A percentile compares a stretch with the other conserved stretches of the same genome.
These are phyloP conservation scores for Phlogophora meticulosa DNA, from an alignment of 2,888 invertebrate species.

Conservation along the genomic window DNA sequence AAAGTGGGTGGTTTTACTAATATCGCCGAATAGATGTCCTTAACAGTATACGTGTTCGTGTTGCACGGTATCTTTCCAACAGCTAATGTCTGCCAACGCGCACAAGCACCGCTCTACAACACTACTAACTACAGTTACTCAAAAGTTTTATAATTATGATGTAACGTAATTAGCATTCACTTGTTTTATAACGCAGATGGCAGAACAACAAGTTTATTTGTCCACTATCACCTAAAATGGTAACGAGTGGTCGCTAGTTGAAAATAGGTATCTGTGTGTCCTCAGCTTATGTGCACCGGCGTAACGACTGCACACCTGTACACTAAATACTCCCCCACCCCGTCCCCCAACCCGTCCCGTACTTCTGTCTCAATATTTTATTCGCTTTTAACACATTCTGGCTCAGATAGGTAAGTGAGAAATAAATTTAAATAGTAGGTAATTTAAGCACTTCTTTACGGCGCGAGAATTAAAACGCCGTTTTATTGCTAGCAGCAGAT, in stretches of 20 bases:
- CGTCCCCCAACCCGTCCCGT: too few species aligned
- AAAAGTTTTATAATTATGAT: too few species aligned
- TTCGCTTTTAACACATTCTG: constrained; percentile 42
- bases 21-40: constrained; percentile 7
- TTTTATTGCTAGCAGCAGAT: constrained; percentile 27
- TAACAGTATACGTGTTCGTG: not conserved
- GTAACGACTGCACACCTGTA: constrained; percentile 55
- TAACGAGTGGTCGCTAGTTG: constrained; percentile 18
- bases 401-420: constrained; percentile 44
- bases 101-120: not conserved
- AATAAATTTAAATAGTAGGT: constrained; percentile 50
- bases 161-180: too few species aligned
- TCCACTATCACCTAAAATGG: not conserved
- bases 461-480: constrained; percentile 32
- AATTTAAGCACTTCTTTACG: constrained; percentile 45
- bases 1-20: constrained; percentile 17
- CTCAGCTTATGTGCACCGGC: constrained; percentile 34
- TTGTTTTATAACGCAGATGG: not conserved
- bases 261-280: constrained; percentile 25
- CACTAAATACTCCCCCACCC: not conserved
- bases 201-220: constrained; percentile 1
- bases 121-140: too few species aligned
- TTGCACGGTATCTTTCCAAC: not conserved
- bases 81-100: not conserved
- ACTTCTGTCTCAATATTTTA: constrained; percentile 20